phyloP scores from a whole-genome alignment of 2,113 vertebrate genomes.

The Climacteris rufus region DNA sequence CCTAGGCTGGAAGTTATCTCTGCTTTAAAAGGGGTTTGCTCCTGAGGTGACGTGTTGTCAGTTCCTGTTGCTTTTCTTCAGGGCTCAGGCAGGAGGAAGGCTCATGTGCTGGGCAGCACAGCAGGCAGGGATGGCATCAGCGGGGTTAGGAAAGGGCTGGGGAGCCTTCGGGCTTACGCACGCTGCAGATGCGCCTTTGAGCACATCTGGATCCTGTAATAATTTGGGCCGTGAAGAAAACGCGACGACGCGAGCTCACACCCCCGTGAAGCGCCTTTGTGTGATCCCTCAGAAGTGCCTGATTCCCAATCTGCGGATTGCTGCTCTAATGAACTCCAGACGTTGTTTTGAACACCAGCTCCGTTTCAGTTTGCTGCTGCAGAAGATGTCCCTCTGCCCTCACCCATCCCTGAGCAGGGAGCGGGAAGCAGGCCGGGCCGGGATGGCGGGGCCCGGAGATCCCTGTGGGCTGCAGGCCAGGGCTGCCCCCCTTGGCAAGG shows the following conservation, averaged over 20 bases:
- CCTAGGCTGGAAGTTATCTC: not conserved
- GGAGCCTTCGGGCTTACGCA: not conserved
- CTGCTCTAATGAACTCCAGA: conserved; percentile 50
- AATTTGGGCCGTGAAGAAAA: not conserved
- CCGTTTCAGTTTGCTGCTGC: not conserved
- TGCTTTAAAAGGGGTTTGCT: fast-evolving
- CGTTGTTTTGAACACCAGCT: conserved; percentile 20
- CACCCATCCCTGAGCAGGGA: not conserved
- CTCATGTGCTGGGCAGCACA: not conserved
- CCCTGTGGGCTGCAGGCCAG: not conserved
- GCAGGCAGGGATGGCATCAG: not conserved
- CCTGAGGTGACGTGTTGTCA: fast-evolving
- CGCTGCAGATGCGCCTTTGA: not conserved
- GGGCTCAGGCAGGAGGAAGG: not conserved
- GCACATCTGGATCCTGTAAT: conserved; percentile 56
- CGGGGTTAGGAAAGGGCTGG: not conserved
- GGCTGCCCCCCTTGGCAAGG: fast-evolving
- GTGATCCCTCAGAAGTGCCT: conserved; percentile 36
- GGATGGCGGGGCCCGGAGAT: not conserved
- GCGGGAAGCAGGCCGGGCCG: not conserved
- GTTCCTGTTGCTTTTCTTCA: not conserved
- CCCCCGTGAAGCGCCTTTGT: conserved; percentile 40
- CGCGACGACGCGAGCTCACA: not conserved
- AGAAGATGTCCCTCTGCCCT: not conserved
- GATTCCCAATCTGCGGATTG: conserved; percentile 13